Evolutionary conservation across 2,888 invertebrate species (phyloP).

Genomic region (Cacoxenus indagator): DNA sequence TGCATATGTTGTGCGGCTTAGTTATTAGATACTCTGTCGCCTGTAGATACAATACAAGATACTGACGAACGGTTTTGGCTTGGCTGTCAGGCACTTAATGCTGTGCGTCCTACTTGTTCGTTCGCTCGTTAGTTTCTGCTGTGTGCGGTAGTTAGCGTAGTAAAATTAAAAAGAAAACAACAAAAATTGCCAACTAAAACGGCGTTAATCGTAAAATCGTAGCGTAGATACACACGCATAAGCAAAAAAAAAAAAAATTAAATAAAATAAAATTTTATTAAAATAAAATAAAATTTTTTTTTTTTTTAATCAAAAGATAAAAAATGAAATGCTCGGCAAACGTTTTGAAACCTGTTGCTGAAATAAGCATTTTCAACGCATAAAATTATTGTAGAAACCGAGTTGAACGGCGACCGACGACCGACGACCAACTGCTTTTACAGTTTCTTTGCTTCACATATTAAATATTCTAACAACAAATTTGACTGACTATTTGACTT

Average conservation of each 20-base stretch:
- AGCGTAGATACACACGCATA: slow-evolving; percentile 37
- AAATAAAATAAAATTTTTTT: no score
- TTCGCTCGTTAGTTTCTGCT: slow-evolving; percentile 23
- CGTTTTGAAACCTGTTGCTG: slow-evolving; percentile 46
- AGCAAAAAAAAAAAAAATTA: slow-evolving; percentile 3
- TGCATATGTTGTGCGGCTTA: slow-evolving; percentile 1
- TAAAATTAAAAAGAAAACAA: slow-evolving; percentile 46
- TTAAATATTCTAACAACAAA: slow-evolving; percentile 10
- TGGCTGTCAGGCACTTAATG: background rate
- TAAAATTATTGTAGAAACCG: slow-evolving; percentile 45
- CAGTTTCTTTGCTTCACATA: slow-evolving; percentile 14
- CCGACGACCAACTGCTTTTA: slow-evolving; percentile 14
- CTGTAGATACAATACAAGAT: slow-evolving; percentile 17
- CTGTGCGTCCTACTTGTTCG: background rate
- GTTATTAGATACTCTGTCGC: slow-evolving; percentile 28
- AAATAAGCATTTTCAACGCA: slow-evolving; percentile 39
- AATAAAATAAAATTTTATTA: background rate
- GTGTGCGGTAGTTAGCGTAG: slow-evolving; percentile 58
- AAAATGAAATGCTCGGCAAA: background rate
- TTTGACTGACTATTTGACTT: background rate
- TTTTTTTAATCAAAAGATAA: background rate
- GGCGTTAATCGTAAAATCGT: slow-evolving; percentile 35
- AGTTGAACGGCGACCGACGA: no score
- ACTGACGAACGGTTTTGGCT: background rate
- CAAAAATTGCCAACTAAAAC: slow-evolving; percentile 19